Evolutionary conservation across 1,140 invertebrate genomes (phyloP).

Genomic region (Euwallacea fornicatus): DNA sequence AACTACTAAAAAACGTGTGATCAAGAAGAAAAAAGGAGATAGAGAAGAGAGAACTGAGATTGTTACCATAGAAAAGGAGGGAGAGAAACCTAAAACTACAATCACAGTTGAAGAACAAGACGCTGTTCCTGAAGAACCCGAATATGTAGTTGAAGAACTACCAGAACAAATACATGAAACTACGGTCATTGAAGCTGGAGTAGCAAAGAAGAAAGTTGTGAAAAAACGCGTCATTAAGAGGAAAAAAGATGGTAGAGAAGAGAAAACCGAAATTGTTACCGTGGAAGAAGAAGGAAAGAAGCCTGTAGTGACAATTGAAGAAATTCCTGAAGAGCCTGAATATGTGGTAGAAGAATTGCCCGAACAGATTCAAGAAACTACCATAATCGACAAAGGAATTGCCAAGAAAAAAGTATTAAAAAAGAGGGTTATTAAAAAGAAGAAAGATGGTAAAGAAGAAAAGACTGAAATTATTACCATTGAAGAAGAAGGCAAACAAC

Average conservation of each 20-base stretch:
- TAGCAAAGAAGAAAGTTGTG: slow-evolving; percentile 45
- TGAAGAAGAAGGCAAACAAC: slow-evolving; percentile 30
- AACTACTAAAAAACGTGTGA: slow-evolving; percentile 44
- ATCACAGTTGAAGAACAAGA: slow-evolving; percentile 40
- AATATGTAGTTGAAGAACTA: slow-evolving; percentile 45
- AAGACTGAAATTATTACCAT: slow-evolving; percentile 47
- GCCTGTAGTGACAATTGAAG: slow-evolving; percentile 43
- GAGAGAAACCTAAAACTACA: slow-evolving; percentile 37
- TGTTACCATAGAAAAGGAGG: slow-evolving; percentile 35
- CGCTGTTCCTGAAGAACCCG: slow-evolving; percentile 44
- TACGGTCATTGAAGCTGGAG: slow-evolving; percentile 46
- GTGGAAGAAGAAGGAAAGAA: slow-evolving; percentile 51
- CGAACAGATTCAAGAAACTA: slow-evolving; percentile 40
- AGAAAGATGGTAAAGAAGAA: slow-evolving; percentile 43
- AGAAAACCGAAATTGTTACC: slow-evolving; percentile 49
- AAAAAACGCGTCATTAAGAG: slow-evolving; percentile 50
- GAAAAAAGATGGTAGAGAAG: slow-evolving; percentile 43
- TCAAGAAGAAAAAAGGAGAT: slow-evolving; percentile 45
- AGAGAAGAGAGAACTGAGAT: slow-evolving; percentile 47
- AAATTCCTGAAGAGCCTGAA: slow-evolving; percentile 32
- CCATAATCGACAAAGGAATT: slow-evolving; percentile 43
- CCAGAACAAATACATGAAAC: slow-evolving; percentile 42
- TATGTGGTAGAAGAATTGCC: slow-evolving; percentile 47
- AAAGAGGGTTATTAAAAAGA: slow-evolving; percentile 44
- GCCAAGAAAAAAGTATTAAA: slow-evolving; percentile 43